Base-by-base conservation (phyloP, 2,113 vertebrate genomes). In the Ptilorrhoa leucosticta region DNA sequence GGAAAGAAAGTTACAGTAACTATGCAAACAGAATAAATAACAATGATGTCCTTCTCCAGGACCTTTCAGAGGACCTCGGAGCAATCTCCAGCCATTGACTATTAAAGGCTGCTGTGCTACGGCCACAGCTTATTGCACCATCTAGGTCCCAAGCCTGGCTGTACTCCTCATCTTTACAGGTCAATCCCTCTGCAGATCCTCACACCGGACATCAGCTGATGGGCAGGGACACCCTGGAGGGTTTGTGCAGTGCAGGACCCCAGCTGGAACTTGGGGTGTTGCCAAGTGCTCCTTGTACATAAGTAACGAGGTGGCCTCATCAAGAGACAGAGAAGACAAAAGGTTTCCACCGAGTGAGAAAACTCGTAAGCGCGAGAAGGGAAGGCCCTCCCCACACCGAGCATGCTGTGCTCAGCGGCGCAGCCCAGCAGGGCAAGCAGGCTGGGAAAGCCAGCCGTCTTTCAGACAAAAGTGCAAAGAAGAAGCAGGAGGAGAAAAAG, bases 1-100 rank as follows among this genome's bases (percentile, higher is more conserved):
- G 27, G 44, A 92, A 93, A 94, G 33, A 78, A 91, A 94, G 64
- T 84, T 69, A 76, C 20, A 76, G 61, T 68, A 93, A 96, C 89
- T 76, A 85, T 6, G 53, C 69, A 89, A 90, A 87, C 44, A 88
- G 48, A 78, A 77, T 69, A 82, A 92, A 58, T 63, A 92, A 93
- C 60, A 86, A 51, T 0, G 3, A 7, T 26, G 12, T 83, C 31
- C 50, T 70, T 79, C 42, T 73, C 68, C 47, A 69, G 40, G 57
- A 87, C 37, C 20, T 60, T 81, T 61, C n/a, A 0, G 6, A 89
- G 81, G 51, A 71, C 33, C n/a, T 61, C 14, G 2, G n/a, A 51
- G 53, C n/a, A 57, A 85, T 37, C 37, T 64, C 79, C 4, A 76
- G 56, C 31, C 24, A 40, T 45, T 68, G 26, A 37, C 72, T 1